These are phyloP conservation scores for Halcyon malimbica DNA, from an alignment of 2,113 vertebrate genomes.

Conservation along the genomic window DNA sequence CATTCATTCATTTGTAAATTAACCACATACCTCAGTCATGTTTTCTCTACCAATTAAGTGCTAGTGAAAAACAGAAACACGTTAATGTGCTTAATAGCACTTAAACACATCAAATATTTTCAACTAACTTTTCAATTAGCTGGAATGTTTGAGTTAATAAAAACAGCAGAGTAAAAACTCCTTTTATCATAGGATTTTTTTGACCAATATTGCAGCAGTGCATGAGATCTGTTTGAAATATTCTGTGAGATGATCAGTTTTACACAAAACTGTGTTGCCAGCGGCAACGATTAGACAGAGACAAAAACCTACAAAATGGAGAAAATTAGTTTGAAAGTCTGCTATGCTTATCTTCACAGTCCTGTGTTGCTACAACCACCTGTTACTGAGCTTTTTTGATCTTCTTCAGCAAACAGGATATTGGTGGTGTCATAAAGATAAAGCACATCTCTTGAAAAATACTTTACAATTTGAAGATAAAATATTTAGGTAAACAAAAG, in stretches of 20 bases:
- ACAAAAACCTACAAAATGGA: background rate
- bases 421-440: background rate
- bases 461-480: background rate
- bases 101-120: background rate
- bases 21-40: background rate
- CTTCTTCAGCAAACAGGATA: background rate
- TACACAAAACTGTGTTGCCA: slow-evolving; percentile 1
- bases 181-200: background rate
- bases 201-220: background rate
- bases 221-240: background rate
- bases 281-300: background rate
- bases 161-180: background rate
- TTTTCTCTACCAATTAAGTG: background rate
- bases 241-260: background rate
- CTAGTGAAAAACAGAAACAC: background rate
- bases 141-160: background rate
- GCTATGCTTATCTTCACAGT: accelerated
- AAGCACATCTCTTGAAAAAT: background rate
- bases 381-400: background rate
- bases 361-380: background rate
- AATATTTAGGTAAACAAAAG: background rate
- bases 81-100: background rate
- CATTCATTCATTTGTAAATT: background rate
- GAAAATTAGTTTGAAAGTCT: background rate
- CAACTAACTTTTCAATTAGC: background rate